Evolutionary conservation across 2,888 invertebrate genomes (phyloP).

Genomic region (Latheticus oryzae): DNA sequence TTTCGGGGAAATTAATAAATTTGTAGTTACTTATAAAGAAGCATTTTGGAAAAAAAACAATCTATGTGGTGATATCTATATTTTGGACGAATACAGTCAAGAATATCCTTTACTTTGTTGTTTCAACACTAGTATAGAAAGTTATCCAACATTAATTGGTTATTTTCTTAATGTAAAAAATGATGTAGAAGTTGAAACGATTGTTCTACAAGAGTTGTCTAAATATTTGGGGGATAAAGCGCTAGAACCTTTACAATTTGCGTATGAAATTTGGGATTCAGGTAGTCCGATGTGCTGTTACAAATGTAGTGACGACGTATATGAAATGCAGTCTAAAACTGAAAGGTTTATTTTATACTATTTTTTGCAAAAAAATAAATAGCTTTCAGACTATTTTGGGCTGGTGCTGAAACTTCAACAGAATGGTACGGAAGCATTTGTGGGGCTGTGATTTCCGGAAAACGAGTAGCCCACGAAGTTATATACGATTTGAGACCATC

Average conservation of each 20-base stretch:
- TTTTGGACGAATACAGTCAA: conserved; percentile 34
- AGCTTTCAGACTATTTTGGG: conserved; percentile 55
- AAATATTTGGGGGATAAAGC: conserved; percentile 54
- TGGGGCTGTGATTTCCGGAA: conserved; percentile 56
- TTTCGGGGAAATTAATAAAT: conserved; percentile 49
- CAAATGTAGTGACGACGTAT: neutral
- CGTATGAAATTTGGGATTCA: conserved; percentile 48
- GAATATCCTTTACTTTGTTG: conserved; percentile 49
- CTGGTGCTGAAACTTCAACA: conserved; percentile 56
- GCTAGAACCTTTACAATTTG: conserved; percentile 50
- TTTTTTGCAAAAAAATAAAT: neutral
- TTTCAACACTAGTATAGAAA: conserved; percentile 45
- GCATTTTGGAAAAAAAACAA: conserved; percentile 53
- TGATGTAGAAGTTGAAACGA: conserved; percentile 38
- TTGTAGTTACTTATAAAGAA: conserved; percentile 52
- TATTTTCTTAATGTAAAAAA: conserved; percentile 40
- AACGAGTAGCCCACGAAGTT: conserved; percentile 54
- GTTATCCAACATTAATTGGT: conserved; percentile 49
- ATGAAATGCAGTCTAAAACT: neutral
- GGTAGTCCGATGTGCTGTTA: conserved; percentile 37
- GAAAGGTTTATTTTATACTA: no score
- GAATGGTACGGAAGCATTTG: conserved; percentile 57
- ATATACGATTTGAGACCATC: conserved; percentile 55
- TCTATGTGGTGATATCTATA: conserved; percentile 50
- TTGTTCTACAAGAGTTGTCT: conserved; percentile 51